These are phyloP conservation scores for Tipula unca DNA, from an alignment of 2,888 invertebrate genomes.

Conservation along the genomic window DNA sequence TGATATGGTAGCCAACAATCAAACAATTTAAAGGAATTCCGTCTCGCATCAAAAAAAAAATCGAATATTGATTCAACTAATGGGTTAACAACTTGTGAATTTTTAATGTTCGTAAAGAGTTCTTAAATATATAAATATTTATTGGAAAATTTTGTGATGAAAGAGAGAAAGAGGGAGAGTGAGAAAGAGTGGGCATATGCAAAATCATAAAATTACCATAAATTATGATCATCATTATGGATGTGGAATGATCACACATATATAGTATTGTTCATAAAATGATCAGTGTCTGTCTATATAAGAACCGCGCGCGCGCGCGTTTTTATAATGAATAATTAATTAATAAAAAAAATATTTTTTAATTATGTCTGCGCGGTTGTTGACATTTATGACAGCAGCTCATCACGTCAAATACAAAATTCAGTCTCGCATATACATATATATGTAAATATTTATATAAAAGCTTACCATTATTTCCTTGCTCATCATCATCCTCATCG, in stretches of 20 bases:
- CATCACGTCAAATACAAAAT: no score
- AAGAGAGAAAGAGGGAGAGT: background rate
- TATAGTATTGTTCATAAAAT: background rate
- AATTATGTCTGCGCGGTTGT: background rate
- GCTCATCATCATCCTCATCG: slow-evolving; percentile 29
- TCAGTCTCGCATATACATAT: no score
- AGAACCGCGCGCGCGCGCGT: no score
- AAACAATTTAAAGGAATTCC: background rate
- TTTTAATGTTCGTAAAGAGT: background rate
- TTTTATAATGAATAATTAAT: background rate
- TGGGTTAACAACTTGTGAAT: background rate
- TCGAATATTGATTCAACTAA: background rate
- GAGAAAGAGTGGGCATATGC: background rate
- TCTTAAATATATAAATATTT: background rate
- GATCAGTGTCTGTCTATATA: background rate
- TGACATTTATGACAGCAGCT: background rate
- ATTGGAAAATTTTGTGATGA: background rate
- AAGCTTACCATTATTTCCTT: background rate
- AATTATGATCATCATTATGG: background rate
- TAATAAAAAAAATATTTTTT: background rate
- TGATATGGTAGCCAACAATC: background rate
- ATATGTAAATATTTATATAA: background rate
- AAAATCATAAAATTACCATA: background rate
- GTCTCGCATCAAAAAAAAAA: background rate
- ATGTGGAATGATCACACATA: background rate